Base-by-base conservation (phyloP, 1,140 invertebrate species). In the Pteromalus puparum region DNA sequence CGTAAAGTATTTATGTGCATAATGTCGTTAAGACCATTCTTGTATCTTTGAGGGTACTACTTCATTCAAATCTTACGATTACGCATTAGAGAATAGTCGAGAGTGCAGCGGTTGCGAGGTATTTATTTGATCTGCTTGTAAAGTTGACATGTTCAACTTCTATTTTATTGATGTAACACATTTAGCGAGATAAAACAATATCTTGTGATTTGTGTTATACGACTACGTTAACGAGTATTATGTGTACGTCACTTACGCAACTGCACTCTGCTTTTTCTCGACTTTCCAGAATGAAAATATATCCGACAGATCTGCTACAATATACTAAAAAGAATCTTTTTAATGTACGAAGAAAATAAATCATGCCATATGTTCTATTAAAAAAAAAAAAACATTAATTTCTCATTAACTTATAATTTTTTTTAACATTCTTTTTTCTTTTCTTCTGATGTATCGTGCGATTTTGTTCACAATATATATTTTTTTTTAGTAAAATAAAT, bases 401-500 rank as follows among this genome's bases (percentile, higher is more conserved):
- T 79, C 34, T 74, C 38, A 79, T 34, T 79, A 42, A 81, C 81
- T 84, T 84, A 79, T 84, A 67, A 81, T 67, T 34, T 65, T 65
- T 74, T 70, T 42, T n/a, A 34, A 42, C 38, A 10, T 30, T 70
- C 38, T 70, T 73, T 81, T 73, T 53, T 46, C 38, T n/a, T 46
- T 77, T 79, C 73, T 46, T 65, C 46, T 48, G 46, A 68, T 84
- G 70, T 84, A 81, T 81, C 30, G 13, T 76, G 46, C 75, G 78
- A 75, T 75, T 84, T 75, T 81, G 30, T 84, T 81, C 61, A 81
- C 18, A 84, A 53, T 53, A 53, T 53, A 53, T 75, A 84, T 79
- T 84, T 79, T 84, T 84, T 79, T 84, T 73, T 79, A 72, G 70
- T 78, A 78, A 77, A 83, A 78, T 83, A 76, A 84, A 81, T 81